Base-by-base conservation (phyloP, 2,113 vertebrate genomes). In the Girardinichthys multiradiatus region DNA sequence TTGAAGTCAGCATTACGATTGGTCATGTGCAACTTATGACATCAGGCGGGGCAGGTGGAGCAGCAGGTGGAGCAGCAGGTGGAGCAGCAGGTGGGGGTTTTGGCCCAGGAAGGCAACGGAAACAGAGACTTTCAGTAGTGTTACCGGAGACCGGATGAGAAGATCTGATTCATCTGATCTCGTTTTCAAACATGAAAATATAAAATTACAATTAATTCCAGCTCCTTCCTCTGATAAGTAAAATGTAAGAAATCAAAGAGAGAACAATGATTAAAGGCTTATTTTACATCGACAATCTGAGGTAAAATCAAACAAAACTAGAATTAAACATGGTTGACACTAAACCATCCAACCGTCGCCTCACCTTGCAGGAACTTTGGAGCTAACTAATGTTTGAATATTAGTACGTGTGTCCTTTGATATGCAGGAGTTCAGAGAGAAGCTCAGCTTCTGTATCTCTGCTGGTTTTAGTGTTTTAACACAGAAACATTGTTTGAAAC, bases 1-100 rank as follows among this genome's bases (percentile, higher is more conserved):
- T 83, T 79, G 0, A 78, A 88, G 65, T 86, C 87, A 89, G 87
- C 84, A 85, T 85, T 58, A 26, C 26, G 74, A 76, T 83, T 76
- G 48, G 24, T 54, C 17, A 72, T 82, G 90, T 88, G 88, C 86
- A 78, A 86, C 33, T 21, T 64, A 33, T 37, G 35, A 70, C 5
- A 31, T 37, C 69, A 67, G 78, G 70, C 70, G 29, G 66, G 45
- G 82, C 15, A 2, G 17, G 37, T n/a, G 35, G 33, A 81, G 79
- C 74, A 57, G 79, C 81, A 31, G 72, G 45, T 66, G 77, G 51
- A 10, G 63, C n/a, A n/a, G 82, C 15, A 2, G 17, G 37, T n/a
- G 35, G 33, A 81, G 79, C 74, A 57, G 79, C 81, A 3, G 35
- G 7, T 26, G 64, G 31, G 21, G 27, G n/a, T 10, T 60, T 28